phyloP scores from a whole-genome alignment of 92 coral and sea anemone species.

The Umimayanthus kanabou region DNA sequence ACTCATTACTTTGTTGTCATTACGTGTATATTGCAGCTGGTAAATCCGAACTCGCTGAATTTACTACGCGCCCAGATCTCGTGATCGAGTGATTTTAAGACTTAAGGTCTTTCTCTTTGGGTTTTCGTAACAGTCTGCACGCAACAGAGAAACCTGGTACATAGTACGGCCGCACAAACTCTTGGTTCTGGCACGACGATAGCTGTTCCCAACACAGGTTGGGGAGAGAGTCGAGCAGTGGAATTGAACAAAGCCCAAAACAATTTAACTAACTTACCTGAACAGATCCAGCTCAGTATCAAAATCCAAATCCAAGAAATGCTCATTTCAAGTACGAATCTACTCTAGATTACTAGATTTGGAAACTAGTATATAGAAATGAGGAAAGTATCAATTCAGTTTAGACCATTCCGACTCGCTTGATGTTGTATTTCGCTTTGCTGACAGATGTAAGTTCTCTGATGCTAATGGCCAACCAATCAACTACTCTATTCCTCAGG shows the following conservation, averaged over 20 bases:
- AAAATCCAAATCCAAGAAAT: constrained; percentile 8
- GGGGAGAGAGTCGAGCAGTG: background rate
- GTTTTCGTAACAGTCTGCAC: background rate
- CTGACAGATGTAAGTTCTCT: constrained; percentile 43
- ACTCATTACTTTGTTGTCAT: constrained; percentile 25
- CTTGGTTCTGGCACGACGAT: background rate
- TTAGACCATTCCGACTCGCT: constrained; percentile 41
- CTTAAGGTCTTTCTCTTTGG: background rate
- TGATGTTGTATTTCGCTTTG: constrained; percentile 49
- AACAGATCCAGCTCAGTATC: constrained; percentile 27
- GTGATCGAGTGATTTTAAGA: constrained; percentile 17
- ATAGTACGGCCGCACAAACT: background rate
- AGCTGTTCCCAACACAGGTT: background rate
- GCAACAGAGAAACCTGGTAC: background rate
- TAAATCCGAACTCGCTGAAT: constrained; percentile 2
- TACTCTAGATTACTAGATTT: constrained; percentile 42
- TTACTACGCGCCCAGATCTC: constrained; percentile 20
- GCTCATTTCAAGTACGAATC: constrained; percentile 21
- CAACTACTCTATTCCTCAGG: constrained; percentile 25
- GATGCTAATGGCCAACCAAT: constrained; percentile 43
- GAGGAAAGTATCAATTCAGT: constrained; percentile 23
- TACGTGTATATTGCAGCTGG: constrained; percentile 30
- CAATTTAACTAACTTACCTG: constrained; percentile 21
- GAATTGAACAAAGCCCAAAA: background rate
- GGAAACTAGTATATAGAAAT: constrained; percentile 15